Base-by-base conservation (phyloP, 2,888 invertebrate species). In the Eugnorisma glareosa region DNA sequence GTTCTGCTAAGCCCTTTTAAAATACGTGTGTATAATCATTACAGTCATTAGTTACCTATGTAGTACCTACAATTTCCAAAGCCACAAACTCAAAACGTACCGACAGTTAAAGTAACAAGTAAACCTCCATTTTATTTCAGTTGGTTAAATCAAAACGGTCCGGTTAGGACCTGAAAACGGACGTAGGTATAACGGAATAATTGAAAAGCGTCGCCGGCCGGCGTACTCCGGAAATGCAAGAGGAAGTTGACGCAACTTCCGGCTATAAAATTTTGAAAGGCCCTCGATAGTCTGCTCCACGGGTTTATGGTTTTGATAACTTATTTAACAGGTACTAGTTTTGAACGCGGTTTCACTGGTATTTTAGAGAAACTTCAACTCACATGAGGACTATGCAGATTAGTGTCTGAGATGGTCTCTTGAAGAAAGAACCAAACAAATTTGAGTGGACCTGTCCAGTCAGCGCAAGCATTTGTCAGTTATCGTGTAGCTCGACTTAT, bases 211-310 rank as follows among this genome's bases (percentile, higher is more conserved):
- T 84, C 70, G 37, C 67, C 66, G 54, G 67, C 67, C 73, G 71
- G 70, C 82, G 73, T 86, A 80, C 82, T 69, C 75, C 86, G 91
- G 92, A 89, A 89, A 87, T 89, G 85, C 87, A 77, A 67, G 70
- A 73, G 91, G 92, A 91, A 91, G 92, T 91, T 89, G 91, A 91
- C 87, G 77, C 84, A 88, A 79, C 85, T 85, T 91, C 90, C 85
- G 72, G 79, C 81, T 73, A 86, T 89, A 85, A 85, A 90, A 87
- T 87, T 88, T 90, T 57, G 35, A 72, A 61, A 40, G 71, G 63
- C 67, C 15, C 43, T 73, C 67, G 43, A 43, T 59, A 57, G 61
- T 31, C 24, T 7, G 35, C 40, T 45, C 13, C n/a, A 11, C 43
- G n/a, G 57, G 51, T 67, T 13, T 51, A 59, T 45, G 81, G 67